These are phyloP conservation scores for Chironomus riparius DNA, from an alignment of 2,888 invertebrate genomes.

Conservation along the genomic window DNA sequence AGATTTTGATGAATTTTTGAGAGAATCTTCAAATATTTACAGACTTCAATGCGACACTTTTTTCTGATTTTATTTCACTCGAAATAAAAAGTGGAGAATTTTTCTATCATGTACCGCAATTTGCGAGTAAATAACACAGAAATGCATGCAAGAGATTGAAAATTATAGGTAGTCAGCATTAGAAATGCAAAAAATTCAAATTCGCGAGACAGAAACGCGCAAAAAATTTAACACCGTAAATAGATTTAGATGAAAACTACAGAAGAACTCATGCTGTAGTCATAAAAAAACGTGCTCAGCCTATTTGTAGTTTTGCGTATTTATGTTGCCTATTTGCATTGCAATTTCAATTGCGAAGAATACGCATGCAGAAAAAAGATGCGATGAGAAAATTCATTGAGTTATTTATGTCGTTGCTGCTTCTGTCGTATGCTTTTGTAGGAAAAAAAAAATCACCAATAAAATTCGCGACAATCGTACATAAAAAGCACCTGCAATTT, in stretches of 20 bases:
- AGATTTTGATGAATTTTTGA: conserved; percentile 16
- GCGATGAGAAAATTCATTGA: conserved; percentile 12
- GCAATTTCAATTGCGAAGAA: conserved; percentile 18
- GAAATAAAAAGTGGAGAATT: no score
- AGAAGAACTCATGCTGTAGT: no score
- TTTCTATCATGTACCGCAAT: neutral
- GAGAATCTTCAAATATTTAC: conserved; percentile 23
- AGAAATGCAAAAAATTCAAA: neutral
- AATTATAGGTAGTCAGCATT: conserved; percentile 3
- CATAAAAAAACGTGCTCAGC: neutral
- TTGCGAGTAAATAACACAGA: neutral
- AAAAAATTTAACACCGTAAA: neutral
- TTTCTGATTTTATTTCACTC: neutral
- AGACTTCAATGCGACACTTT: conserved; percentile 21
- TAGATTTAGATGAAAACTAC: neutral
- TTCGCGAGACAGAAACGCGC: neutral
- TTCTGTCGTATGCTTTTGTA: neutral
- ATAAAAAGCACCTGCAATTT: neutral
- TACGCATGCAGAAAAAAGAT: no score
- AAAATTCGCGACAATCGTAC: neutral
- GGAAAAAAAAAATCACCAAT: no score
- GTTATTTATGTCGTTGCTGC: conserved; percentile 15
- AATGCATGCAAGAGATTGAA: neutral
- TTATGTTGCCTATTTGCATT: neutral
- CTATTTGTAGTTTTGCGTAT: neutral